A percentile compares a stretch with the other conserved stretches of the same genome.
These are phyloP conservation scores for Onychomys torridus DNA, from an alignment of 2,797 vertebrate genomes.

Conservation along the genomic window DNA sequence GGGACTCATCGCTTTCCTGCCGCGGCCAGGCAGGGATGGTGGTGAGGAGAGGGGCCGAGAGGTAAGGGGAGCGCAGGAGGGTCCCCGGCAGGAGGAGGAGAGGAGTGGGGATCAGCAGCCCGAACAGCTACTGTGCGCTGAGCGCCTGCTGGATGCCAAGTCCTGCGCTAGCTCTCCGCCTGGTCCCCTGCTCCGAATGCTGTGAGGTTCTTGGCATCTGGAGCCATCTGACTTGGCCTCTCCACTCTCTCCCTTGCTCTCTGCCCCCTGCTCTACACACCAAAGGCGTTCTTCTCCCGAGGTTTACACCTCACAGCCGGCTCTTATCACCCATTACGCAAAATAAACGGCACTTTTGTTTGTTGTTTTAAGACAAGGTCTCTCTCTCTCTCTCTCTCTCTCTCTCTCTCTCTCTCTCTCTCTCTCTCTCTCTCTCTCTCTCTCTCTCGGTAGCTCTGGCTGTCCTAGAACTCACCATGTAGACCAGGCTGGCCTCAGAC, in stretches of 20 bases:
- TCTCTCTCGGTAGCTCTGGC: neutral
- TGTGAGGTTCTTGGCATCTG: rapidly evolving
- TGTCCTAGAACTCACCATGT: neutral
- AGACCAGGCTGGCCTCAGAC: neutral
- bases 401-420: no score
- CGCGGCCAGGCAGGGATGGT: neutral
- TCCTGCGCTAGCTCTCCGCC: neutral
- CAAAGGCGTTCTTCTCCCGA: slow-evolving; percentile 57
- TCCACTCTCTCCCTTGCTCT: slow-evolving; percentile 84
- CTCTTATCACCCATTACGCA: neutral
- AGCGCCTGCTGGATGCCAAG: neutral
- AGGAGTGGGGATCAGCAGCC: neutral
- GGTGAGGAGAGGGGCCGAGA: neutral
- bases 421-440: no score
- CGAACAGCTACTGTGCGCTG: neutral
- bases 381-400: no score
- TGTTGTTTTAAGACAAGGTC: no score
- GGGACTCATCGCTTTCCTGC: neutral
- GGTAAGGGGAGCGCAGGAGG: neutral
- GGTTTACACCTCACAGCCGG: neutral
- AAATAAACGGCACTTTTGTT: neutral
- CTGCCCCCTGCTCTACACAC: slow-evolving; percentile 80
- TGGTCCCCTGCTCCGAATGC: neutral
- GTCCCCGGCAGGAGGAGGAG: neutral
- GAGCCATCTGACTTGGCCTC: slow-evolving; percentile 76